Base-by-base conservation (phyloP, 2,113 vertebrate species). In the Anas platyrhynchos region DNA sequence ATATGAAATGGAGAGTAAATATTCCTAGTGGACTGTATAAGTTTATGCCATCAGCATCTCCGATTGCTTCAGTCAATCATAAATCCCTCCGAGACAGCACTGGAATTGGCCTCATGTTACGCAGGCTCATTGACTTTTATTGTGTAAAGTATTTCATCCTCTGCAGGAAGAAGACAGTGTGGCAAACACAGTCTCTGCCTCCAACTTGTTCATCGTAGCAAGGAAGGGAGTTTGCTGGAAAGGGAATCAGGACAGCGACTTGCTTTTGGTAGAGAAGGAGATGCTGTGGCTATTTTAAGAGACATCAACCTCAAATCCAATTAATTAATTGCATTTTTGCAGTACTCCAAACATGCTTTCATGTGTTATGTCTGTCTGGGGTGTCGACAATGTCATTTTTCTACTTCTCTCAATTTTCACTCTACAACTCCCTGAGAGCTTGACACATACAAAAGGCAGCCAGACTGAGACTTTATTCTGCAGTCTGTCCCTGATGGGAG, bases 1-100 rank as follows among this genome's bases (percentile, higher is more conserved):
- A 88, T 93, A 46, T 34, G 82, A 96, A 97, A 97, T 31, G 48
- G 71, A 96, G 78, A 94, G 68, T 78, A 92, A 95, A 96, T 97
- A 94, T 75, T 97, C 85, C 83, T 97, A 18, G 91, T 68, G 78
- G 80, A 36, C 76, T 77, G 56, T 75, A 6, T 20, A 76, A 93
- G 87, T 94, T 95, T 94, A 80, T 91, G 46, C 38, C 81, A 96
- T 96, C 81, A 82, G 61, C 23, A 2, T 46, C 93, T 91, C 61
- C 9, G 5, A 50, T 96, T 97, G 97, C 88, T 71, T 96, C 76
- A 55, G n/a, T 96, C 94, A 96, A 71, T 95, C 95, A 83, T 89
- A 95, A 94, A 21, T 59, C 43, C 80, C 67, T 89, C 43, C 1
- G 66, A 94, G 89, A 85, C 14, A 90, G 72, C 15, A 7, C 74